Evolutionary conservation across 2,113 vertebrate species (phyloP).

Genomic region (Chamaetylas fuelleborni): DNA sequence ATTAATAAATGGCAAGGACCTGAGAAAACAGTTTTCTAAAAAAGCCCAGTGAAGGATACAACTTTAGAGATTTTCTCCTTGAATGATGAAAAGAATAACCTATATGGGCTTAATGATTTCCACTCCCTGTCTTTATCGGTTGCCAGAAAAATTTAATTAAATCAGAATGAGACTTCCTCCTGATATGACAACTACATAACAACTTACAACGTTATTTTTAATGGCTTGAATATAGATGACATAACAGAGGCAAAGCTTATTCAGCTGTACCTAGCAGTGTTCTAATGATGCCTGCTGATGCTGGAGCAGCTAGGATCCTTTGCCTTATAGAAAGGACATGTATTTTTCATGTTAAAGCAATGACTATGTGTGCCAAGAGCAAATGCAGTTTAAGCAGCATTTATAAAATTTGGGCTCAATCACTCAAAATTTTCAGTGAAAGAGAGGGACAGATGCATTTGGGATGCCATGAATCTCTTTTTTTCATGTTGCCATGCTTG

Average conservation of each 20-base stretch:
- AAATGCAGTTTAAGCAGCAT: background rate
- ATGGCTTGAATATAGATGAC: constrained; percentile 10
- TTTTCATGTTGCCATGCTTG: background rate
- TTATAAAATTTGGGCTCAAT: background rate
- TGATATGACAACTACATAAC: constrained; percentile 26
- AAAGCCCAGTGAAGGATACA: background rate
- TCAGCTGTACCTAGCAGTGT: background rate
- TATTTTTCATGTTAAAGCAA: background rate
- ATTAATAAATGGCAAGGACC: constrained; percentile 25
- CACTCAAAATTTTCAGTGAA: background rate
- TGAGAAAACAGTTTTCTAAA: constrained; percentile 13
- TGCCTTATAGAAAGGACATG: background rate
- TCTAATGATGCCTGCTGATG: background rate
- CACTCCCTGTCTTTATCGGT: constrained; percentile 6
- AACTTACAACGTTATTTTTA: constrained; percentile 30
- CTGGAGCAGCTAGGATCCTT: background rate
- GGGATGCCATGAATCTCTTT: background rate
- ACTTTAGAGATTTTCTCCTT: background rate
- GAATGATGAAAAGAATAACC: constrained; percentile 23
- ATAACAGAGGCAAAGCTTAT: background rate
- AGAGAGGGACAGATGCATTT: background rate
- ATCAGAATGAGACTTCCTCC: constrained; percentile 17
- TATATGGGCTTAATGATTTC: constrained; percentile 37
- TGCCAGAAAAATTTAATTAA: constrained; percentile 51
- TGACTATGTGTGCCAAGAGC: background rate